Conservation (phyloP, 2,113 vertebrate genomes). For the Pterocles gutturalis region DNA sequence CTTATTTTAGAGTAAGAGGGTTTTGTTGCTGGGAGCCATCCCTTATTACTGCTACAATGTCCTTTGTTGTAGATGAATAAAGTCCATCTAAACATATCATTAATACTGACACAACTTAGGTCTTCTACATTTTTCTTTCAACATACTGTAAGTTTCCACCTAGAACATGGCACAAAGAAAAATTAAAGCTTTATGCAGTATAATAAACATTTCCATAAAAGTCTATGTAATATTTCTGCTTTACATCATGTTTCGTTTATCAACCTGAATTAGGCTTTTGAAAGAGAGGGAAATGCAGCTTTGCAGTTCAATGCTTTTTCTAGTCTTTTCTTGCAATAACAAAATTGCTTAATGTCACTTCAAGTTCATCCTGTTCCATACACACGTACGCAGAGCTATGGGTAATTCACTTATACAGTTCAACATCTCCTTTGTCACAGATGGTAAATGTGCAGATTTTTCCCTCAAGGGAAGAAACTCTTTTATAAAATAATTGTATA, state of each 20-base stretch:
- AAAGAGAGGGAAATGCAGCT: constrained; percentile 43
- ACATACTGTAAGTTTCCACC: background rate
- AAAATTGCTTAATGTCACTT: constrained; percentile 77
- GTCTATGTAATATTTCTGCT: constrained; percentile 43
- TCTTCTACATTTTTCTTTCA: constrained; percentile 5
- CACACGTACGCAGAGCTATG: constrained; percentile 40
- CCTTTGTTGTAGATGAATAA: background rate
- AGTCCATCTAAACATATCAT: background rate
- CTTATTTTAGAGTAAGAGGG: background rate
- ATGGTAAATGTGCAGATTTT: constrained; percentile 76
- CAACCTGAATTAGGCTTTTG: constrained; percentile 48
- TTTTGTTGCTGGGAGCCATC: background rate
- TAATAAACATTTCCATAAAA: constrained; percentile 49
- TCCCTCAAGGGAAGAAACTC: constrained; percentile 71
- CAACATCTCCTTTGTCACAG: constrained; percentile 73
- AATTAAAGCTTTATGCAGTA: constrained; percentile 44
- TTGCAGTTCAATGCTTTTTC: constrained; percentile 55
- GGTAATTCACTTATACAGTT: constrained; percentile 69
- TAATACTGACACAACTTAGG: background rate
- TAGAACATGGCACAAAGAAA: constrained; percentile 1
- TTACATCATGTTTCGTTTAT: constrained; percentile 63
- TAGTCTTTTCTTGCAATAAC: constrained; percentile 56
- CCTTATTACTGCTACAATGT: background rate
- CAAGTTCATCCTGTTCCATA: constrained; percentile 71
- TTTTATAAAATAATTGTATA: constrained; percentile 79